Base-by-base conservation (phyloP, 1,140 invertebrate genomes). In the Ceratitis capitata region DNA sequence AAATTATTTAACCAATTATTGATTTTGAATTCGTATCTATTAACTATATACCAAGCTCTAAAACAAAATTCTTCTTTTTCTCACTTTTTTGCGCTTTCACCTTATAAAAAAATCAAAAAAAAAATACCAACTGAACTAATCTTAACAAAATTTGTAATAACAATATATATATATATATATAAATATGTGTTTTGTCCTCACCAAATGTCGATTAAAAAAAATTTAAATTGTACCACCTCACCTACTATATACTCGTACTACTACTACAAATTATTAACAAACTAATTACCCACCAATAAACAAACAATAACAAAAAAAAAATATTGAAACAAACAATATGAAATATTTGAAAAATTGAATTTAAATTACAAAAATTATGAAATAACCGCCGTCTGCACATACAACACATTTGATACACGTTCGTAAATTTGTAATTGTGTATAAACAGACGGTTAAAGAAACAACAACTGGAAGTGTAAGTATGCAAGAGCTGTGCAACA, bases 381-480 rank as follows among this genome's bases (percentile, higher is more conserved):
- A 78, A 45, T 78, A 78, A 78, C 69, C 69, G 39, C 69, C 69
- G 69, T 23, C 39, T 78, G 69, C 69, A 78, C 69, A 42, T 45
- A 78, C n/a, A 78, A 78, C 69, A 78, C 69, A 78, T 78, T 45
- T 19, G 61, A 39, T 69, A 35, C 39, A 69, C 61, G 61, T 47
- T 84, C 12, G 39, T 42, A 39, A 78, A 86, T 58, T 64, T 84
- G 82, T 86, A 84, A 61, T 82, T 83, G 69, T 61, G 35, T 74
- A 45, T 84, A 56, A 64, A 84, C 88, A 92, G 92, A 90, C 92
- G 89, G 92, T 92, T 87, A 92, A 92, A 92, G 92, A 92, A 69
- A 90, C 92, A 88, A 90, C 89, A 88, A 92, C 89, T 87, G 90
- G 91, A 88, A 92, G 91, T 92, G 92, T 92, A 92, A 92, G 92